Evolutionary conservation across 2,888 invertebrate genomes (phyloP).

Genomic region (Eupsilia transversa): DNA sequence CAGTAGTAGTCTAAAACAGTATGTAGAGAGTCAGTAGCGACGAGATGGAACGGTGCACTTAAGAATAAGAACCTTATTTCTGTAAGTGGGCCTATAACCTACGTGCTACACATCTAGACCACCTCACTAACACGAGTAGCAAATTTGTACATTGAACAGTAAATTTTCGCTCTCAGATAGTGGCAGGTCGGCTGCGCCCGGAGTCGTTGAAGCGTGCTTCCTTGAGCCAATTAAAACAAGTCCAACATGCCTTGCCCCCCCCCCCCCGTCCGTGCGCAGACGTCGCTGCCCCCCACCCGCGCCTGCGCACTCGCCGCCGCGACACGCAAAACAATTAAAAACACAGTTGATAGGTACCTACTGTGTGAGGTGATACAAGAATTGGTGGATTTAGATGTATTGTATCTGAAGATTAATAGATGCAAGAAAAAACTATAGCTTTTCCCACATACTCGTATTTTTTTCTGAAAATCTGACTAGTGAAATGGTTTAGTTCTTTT

Average conservation of each 20-base stretch:
- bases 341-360: constrained; percentile 66
- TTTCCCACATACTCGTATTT: background rate
- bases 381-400: constrained; percentile 9
- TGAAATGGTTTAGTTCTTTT: background rate
- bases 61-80: background rate
- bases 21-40: background rate
- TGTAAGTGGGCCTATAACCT: constrained; percentile 13
- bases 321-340: constrained; percentile 76
- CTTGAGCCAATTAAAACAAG: constrained; percentile 85
- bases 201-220: constrained; percentile 85
- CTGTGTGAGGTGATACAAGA: constrained; percentile 40
- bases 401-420: background rate
- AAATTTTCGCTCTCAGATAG: constrained; percentile 68
- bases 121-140: constrained; percentile 39
- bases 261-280: constrained; percentile 46
- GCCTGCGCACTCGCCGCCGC: constrained; percentile 50
- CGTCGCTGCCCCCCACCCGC: constrained; percentile 30
- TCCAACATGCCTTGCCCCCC: constrained; percentile 66
- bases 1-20: background rate
- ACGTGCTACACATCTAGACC: background rate
- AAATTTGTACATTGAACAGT: constrained; percentile 59
- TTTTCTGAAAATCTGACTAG: background rate
- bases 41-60: background rate
- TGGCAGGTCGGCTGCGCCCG: constrained; percentile 69
- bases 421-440: background rate